Evolutionary conservation across 1,140 invertebrate species (phyloP).

Genomic region (Tenebrio molitor): DNA sequence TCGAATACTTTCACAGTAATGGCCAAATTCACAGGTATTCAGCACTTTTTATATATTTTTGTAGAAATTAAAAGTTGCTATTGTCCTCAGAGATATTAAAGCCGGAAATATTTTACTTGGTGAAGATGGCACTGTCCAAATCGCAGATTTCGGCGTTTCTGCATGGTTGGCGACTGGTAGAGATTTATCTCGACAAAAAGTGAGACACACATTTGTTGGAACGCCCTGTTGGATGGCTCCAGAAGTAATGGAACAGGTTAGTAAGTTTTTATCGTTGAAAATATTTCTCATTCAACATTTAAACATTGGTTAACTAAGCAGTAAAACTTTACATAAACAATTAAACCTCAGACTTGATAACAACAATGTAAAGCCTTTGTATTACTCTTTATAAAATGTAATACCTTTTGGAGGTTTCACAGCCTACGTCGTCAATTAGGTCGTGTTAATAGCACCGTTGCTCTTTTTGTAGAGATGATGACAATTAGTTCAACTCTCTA

Average conservation of each 20-base stretch:
- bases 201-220: slow-evolving; percentile 96
- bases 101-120: slow-evolving; percentile 98
- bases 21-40: slow-evolving; percentile 95
- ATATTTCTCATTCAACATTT: too few species aligned
- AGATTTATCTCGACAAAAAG: slow-evolving; percentile 94
- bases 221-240: slow-evolving; percentile 99
- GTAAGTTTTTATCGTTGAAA: background rate
- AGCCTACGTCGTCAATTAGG: too few species aligned
- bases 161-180: slow-evolving; percentile 93
- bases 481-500: too few species aligned
- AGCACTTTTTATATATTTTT: background rate
- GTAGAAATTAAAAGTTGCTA: slow-evolving; percentile 27
- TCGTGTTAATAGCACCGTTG: too few species aligned
- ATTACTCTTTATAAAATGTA: too few species aligned
- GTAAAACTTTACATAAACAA: too few species aligned
- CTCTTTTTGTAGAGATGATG: too few species aligned
- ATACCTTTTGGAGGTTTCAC: too few species aligned
- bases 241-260: slow-evolving; percentile 98
- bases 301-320: background rate
- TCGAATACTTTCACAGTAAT: slow-evolving; percentile 99
- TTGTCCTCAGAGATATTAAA: slow-evolving; percentile 89
- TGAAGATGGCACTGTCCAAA: slow-evolving; percentile 98
- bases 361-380: too few species aligned
- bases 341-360: too few species aligned
- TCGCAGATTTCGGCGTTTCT: slow-evolving; percentile 95